A percentile compares a stretch with the other conserved stretches of the same genome.
phyloP scores from a whole-genome alignment of 2,113 vertebrate genomes.

The Trichomycterus rosablanca region DNA sequence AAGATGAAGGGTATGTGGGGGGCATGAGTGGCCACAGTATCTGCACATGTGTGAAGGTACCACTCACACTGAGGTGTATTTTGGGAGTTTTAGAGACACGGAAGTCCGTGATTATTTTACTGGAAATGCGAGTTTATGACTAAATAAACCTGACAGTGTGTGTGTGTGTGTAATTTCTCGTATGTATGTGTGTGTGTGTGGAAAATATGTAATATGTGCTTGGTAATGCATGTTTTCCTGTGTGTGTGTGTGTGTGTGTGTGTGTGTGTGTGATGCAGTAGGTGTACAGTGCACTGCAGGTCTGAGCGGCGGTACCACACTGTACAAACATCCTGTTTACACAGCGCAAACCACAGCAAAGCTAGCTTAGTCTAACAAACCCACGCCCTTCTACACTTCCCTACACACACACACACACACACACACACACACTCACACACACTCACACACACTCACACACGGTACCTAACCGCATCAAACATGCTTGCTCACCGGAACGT shows the following conservation, averaged over 20 bases:
- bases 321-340: constrained; percentile 48
- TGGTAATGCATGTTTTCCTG: too few relatives aligned
- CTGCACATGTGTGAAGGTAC: too few relatives aligned
- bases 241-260: constrained; percentile 4
- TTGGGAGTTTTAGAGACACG: too few relatives aligned
- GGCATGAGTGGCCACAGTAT: too few relatives aligned
- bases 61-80: too few relatives aligned
- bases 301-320: constrained; percentile 25
- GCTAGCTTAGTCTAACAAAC: constrained; percentile 20
- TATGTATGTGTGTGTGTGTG: constrained; percentile 3
- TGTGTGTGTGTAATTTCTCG: background rate
- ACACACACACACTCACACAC: constrained; percentile 18
- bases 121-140: too few relatives aligned
- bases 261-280: constrained; percentile 1
- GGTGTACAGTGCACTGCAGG: constrained; percentile 25
- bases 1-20: too few relatives aligned
- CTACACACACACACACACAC: constrained; percentile 5
- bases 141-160: too few relatives aligned
- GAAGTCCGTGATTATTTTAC: too few relatives aligned
- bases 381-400: constrained; percentile 17
- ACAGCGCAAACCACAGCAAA: constrained; percentile 31
- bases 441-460: background rate
- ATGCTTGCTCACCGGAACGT: background rate
- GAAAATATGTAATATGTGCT: background rate
- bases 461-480: background rate